Evolutionary conservation across 2,797 vertebrate species (phyloP), one percentile per base, ranked within the genome.

Genomic region (Liparis tanakae): DNA sequence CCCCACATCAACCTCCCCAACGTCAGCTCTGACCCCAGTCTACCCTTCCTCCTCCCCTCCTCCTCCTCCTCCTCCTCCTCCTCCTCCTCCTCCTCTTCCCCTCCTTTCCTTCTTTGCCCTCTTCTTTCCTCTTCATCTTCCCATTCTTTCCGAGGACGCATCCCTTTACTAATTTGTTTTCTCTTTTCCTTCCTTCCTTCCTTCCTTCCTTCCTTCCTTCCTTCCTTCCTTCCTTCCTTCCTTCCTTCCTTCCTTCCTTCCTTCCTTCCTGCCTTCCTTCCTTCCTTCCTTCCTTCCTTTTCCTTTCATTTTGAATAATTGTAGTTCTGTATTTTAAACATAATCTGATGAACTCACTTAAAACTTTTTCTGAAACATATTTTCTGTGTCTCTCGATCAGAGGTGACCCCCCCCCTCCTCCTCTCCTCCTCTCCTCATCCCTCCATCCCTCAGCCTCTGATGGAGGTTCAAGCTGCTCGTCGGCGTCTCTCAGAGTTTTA

Each of bases 1-100:
- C 91, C 89, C 85, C 83, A 74, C 78, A 87, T 87, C 88, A 87
- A 89, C 87, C 86, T 82, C 83, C 68, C 66, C 44, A 44, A 60
- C 58, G 55, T 83, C 91, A 82, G 85, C 62, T 78, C 86, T 91
- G 89, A 90, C 89, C 90, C 72, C 67, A 20, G 33, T 46, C 76
- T 88, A 84, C 86, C 88, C 89, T 89, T 89, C 89, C 87, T 90
- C 78, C 72, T 8, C 8, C 8, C 3, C 36, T 4, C 86, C 88
- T 89, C 89, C 87, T 90, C 78, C 73, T 34, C 66, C 67, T 79
- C 68, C 63, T 83, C 65, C 56, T n/a, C n/a, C n/a, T n/a, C n/a
- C n/a, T n/a, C 74, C 62, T 66, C 70, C 50, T 53, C 50, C 20
- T 54, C 51, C 10, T 54, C 13, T 53, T 6, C 7, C 2, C 43